A percentile compares a stretch with the other conserved stretches of the same genome.
These are phyloP conservation scores for Corythaeola cristata DNA, from an alignment of 2,113 vertebrate species.

Conservation along the genomic window DNA sequence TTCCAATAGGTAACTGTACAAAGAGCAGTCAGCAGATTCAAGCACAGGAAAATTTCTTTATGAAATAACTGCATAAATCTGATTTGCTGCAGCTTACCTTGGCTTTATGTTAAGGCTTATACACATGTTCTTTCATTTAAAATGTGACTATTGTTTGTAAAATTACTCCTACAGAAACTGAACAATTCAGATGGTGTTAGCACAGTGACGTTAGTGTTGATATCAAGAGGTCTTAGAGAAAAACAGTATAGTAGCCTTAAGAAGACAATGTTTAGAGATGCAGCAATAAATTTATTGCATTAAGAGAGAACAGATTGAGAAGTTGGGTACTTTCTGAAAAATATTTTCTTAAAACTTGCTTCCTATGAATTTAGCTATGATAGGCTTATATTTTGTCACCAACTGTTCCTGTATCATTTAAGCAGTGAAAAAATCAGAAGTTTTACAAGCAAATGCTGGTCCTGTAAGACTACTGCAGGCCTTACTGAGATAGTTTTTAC, in stretches of 20 bases:
- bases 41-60: neutral
- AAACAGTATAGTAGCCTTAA: neutral
- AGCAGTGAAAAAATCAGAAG: neutral
- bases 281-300: neutral
- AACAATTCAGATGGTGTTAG: neutral
- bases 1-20: neutral
- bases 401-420: neutral
- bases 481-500: neutral
- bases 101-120: neutral
- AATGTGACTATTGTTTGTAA: neutral
- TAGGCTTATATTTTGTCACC: neutral
- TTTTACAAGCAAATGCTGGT: neutral
- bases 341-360: neutral
- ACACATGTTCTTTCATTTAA: neutral
- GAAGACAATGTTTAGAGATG: neutral
- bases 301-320: neutral
- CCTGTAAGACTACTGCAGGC: neutral
- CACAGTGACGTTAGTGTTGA: neutral
- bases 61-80: neutral
- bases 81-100: neutral
- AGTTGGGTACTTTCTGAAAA: neutral
- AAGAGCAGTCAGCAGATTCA: neutral
- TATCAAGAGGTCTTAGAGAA: neutral
- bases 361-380: neutral
- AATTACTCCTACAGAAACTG: neutral